Percentiles rank a stretch among this genome's conserved stretches.
phyloP scores from a whole-genome alignment of 2,113 vertebrate genomes.

The Oxygymnocypris stewartii region DNA sequence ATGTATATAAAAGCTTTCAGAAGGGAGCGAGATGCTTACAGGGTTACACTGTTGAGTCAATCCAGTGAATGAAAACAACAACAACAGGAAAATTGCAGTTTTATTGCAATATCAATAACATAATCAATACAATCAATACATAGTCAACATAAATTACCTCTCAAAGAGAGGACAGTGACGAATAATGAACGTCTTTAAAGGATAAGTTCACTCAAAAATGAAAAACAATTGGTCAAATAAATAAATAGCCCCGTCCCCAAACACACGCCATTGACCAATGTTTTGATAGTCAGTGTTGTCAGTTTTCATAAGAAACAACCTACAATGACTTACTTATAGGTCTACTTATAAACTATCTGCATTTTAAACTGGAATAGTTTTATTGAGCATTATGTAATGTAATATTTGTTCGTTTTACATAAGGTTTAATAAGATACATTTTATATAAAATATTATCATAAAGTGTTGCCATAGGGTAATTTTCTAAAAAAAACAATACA shows the following conservation, averaged over 20 bases:
- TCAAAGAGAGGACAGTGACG: not conserved
- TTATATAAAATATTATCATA: not conserved
- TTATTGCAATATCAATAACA: not conserved
- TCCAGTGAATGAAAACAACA: not conserved
- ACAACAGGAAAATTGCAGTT: not conserved
- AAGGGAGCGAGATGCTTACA: not conserved
- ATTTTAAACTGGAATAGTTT: not conserved
- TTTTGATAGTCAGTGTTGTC: not conserved
- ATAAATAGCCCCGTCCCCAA: not conserved
- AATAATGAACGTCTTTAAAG: not conserved
- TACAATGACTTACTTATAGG: too few species aligned
- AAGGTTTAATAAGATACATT: not conserved
- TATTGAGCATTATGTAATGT: not conserved
- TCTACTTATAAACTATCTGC: too few species aligned
- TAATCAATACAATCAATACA: not conserved
- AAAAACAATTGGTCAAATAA: not conserved
- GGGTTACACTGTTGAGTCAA: slow-evolving; percentile 24
- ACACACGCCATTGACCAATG: not conserved
- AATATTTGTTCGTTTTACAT: not conserved
- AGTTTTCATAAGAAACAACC: not conserved
- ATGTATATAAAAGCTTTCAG: slow-evolving; percentile 23
- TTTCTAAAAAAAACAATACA: too few species aligned
- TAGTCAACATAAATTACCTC: not conserved
- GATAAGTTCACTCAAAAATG: not conserved
- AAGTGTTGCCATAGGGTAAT: not conserved